Conservation (phyloP, 2,797 vertebrate genomes). For the Borostomias antarcticus region DNA sequence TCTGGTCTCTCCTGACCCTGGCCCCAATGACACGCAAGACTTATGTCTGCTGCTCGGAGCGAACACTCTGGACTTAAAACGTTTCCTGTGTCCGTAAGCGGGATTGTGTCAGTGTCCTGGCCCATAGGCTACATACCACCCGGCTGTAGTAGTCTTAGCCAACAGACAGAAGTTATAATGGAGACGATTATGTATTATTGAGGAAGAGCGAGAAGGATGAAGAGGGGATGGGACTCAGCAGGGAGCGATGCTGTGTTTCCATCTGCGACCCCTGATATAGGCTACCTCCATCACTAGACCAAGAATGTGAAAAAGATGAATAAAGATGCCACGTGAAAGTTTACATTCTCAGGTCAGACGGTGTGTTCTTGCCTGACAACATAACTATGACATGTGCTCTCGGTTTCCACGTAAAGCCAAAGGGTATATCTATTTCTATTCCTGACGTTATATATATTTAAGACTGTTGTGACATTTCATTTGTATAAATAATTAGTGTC, state of each 20-base stretch:
- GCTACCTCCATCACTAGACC: too few species aligned
- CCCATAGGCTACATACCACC: too few species aligned
- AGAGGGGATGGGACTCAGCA: slow-evolving; percentile 58
- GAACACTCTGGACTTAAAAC: slow-evolving; percentile 74
- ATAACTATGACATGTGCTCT: slow-evolving; percentile 48
- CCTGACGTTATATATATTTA: slow-evolving; percentile 69
- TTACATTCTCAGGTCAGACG: slow-evolving; percentile 59
- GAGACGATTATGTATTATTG: slow-evolving; percentile 89
- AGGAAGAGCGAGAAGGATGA: slow-evolving; percentile 75
- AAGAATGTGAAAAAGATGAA: slow-evolving; percentile 12
- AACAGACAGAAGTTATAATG: slow-evolving; percentile 83
- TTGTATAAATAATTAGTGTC: slow-evolving; percentile 80
- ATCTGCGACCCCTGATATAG: slow-evolving; percentile 15
- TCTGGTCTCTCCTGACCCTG: slow-evolving; percentile 38
- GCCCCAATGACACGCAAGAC: slow-evolving; percentile 41
- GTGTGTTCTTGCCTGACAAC: slow-evolving; percentile 42
- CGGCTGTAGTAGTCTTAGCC: slow-evolving; percentile 71
- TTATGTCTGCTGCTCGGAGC: slow-evolving; percentile 66
- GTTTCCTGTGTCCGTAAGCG: slow-evolving; percentile 72
- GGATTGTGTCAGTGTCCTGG: slow-evolving; percentile 59
- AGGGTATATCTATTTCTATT: too few species aligned
- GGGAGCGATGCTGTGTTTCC: slow-evolving; percentile 51
- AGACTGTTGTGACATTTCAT: slow-evolving; percentile 80
- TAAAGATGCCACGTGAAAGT: slow-evolving; percentile 29
- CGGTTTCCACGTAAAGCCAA: slow-evolving; percentile 57